Base-by-base conservation (phyloP, 2,888 invertebrate species). In the Leucophenga montana region DNA sequence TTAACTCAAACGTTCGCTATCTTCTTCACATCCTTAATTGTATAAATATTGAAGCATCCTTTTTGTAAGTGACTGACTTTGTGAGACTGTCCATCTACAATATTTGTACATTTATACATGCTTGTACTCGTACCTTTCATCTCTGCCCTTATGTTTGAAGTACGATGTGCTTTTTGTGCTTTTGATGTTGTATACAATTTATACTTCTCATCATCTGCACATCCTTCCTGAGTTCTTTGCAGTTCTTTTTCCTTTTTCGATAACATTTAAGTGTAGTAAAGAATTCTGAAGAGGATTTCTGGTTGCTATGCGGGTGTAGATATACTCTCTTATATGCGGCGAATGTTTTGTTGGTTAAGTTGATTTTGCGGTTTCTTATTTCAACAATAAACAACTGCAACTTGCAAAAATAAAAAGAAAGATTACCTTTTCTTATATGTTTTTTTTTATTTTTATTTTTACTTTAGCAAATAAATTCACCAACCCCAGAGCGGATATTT, bases 11-110 rank as follows among this genome's bases (percentile, higher is more conserved):
- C 56, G 1, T 56, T 18, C 59, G n/a, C 22, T 39, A 22, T 53
- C 56, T 54, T 61, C 62, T 54, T 70, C 69, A 39, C 66, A 66
- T 59, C 76, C 76, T 76, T 79, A 81, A 81, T 81, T 83, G 78
- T 77, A 78, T 83, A 82, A 79, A 74, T 73, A 75, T 71, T 72
- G 74, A 69, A 73, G 71, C 80, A 73, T 71, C 72, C 76, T 73
- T 68, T 56, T 31, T 59, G 33, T 14, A 18, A 50, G 50, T n/a
- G 13, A 50, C 16, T 18, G 50, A 50, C 50, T 50, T 50, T n/a
- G 16, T 50, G 50, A 1, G 50, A 16, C 14, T 50, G 50, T n/a
- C 39, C 9, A 39, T 39, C 4, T 2, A 27, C 39, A n/a, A n/a
- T 39, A 39, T 39, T 39, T 39, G 39, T 39, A 8, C 9, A 11